phyloP scores from a whole-genome alignment of 2,888 invertebrate genomes.

The Drosophila picticornis region DNA sequence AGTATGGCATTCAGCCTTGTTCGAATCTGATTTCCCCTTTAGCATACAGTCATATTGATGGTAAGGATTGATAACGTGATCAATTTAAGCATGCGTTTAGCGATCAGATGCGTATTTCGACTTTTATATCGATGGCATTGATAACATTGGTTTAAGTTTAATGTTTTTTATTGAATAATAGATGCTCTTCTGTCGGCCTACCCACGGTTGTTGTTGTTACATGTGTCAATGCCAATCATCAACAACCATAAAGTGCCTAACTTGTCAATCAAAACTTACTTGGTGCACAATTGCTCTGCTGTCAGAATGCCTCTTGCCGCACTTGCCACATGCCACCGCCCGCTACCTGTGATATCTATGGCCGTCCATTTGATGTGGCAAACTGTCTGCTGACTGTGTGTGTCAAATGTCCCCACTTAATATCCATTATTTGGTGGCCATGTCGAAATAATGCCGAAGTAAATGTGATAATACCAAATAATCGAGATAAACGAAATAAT shows the following conservation, averaged over 20 bases:
- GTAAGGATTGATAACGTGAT: no score
- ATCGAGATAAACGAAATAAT: slow-evolving; percentile 48
- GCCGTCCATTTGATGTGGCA: background rate
- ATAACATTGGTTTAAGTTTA: background rate
- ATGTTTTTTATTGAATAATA: background rate
- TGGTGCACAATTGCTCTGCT: background rate
- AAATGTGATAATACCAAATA: slow-evolving; percentile 46
- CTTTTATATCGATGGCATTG: background rate
- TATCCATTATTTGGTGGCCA: slow-evolving; percentile 25
- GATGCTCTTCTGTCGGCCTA: background rate
- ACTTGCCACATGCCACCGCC: background rate
- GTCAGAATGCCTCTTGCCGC: background rate
- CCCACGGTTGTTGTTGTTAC: background rate
- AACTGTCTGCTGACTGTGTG: slow-evolving; percentile 1
- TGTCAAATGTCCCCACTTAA: slow-evolving; percentile 14
- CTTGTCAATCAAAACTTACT: background rate
- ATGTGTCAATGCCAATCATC: background rate
- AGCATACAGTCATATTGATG: background rate
- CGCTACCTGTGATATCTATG: background rate
- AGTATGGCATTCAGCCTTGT: background rate
- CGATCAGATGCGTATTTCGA: background rate
- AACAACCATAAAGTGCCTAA: background rate
- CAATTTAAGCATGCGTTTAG: background rate
- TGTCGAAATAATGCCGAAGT: slow-evolving; percentile 29
- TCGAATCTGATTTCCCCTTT: background rate